These are phyloP conservation scores for Oryzias sinensis DNA, from an alignment of 2,797 vertebrate species.

Conservation along the genomic window DNA sequence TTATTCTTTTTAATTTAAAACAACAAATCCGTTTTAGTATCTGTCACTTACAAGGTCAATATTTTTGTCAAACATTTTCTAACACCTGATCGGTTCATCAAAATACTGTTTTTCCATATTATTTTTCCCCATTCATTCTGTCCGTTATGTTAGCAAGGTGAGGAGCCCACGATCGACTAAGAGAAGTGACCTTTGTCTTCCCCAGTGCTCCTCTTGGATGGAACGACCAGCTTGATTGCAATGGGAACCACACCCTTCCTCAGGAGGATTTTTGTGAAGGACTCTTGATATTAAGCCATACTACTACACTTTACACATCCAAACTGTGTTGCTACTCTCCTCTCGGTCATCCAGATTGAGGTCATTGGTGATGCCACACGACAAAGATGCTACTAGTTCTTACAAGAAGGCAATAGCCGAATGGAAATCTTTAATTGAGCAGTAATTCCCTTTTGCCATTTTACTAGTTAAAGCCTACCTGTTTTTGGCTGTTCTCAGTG, in stretches of 20 bases:
- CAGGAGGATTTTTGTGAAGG: not conserved
- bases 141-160: not conserved
- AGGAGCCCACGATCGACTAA: not conserved
- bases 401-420: not conserved
- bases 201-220: not conserved
- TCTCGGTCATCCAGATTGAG: constrained; percentile 2
- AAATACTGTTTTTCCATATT: not conserved
- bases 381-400: not conserved
- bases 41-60: too few species aligned
- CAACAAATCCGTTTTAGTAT: too few species aligned
- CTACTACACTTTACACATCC: constrained; percentile 10
- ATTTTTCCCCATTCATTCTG: too few species aligned
- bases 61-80: too few species aligned
- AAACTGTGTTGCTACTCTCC: constrained; percentile 7
- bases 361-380: not conserved
- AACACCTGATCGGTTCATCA: not conserved
- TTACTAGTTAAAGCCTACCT: too few species aligned
- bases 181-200: not conserved
- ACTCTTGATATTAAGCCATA: constrained; percentile 5
- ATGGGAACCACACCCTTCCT: not conserved
- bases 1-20: not conserved
- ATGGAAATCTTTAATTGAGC: not conserved
- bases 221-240: too few species aligned
- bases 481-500: too few species aligned
- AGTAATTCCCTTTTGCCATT: not conserved